These are phyloP conservation scores for Oryzias celebensis DNA, from an alignment of 2,113 vertebrate genomes.

Conservation along the genomic window DNA sequence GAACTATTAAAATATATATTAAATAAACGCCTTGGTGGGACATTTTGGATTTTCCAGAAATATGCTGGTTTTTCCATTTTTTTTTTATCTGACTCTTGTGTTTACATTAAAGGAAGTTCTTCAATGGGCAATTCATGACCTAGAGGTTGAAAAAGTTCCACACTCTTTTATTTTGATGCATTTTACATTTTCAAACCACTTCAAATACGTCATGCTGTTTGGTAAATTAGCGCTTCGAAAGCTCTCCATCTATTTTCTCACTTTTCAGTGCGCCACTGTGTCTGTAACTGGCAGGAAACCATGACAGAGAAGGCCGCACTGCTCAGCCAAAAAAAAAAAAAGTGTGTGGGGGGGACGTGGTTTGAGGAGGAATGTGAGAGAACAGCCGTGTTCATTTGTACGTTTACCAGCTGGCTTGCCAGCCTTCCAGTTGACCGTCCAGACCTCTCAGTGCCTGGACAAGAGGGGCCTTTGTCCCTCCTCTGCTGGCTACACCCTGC, in stretches of 20 bases:
- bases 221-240: constrained; percentile 43
- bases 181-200: constrained; percentile 8
- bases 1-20: too few relatives aligned
- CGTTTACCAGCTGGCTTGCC: constrained; percentile 55
- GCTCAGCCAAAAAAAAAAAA: constrained; percentile 54
- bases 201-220: constrained; percentile 56
- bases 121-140: too few relatives aligned
- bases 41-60: too few relatives aligned
- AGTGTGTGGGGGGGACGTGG: constrained; percentile 63
- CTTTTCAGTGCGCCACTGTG: constrained; percentile 59
- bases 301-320: constrained; percentile 62
- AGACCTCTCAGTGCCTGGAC: constrained; percentile 76
- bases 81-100: too few relatives aligned
- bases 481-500: constrained; percentile 66
- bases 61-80: too few relatives aligned
- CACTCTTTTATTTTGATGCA: too few relatives aligned
- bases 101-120: too few relatives aligned
- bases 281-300: constrained; percentile 64
- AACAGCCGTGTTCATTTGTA: constrained; percentile 68
- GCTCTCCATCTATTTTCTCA: constrained; percentile 49
- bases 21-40: too few relatives aligned
- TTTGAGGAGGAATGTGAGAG: constrained; percentile 68
- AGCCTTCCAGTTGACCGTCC: constrained; percentile 74
- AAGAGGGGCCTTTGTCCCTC: constrained; percentile 85
- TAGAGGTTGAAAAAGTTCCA: too few relatives aligned